These are phyloP conservation scores for Halictus quadricinctus DNA, from an alignment of 2,888 invertebrate genomes.

Conservation along the genomic window DNA sequence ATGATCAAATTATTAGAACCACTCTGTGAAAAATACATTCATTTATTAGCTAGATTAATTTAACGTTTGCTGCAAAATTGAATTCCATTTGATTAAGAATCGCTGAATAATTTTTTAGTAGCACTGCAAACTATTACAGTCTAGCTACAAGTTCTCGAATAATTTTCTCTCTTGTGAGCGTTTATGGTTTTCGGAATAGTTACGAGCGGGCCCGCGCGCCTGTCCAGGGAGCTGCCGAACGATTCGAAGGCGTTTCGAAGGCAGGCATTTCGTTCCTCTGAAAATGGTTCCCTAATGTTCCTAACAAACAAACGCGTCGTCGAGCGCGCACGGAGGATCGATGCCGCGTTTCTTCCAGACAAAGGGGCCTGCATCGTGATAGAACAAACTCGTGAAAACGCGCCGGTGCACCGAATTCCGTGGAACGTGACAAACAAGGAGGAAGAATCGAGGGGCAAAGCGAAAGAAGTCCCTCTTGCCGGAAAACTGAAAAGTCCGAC, in stretches of 20 bases:
- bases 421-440: slow-evolving; percentile 33
- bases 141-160: not conserved
- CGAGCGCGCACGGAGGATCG: not conserved
- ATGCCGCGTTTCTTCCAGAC: slow-evolving; percentile 8
- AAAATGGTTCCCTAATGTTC: slow-evolving; percentile 2
- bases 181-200: not conserved
- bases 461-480: not conserved
- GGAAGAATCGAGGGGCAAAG: slow-evolving; percentile 13
- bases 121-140: not conserved
- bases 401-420: slow-evolving; percentile 13
- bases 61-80: no score
- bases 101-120: no score
- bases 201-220: not conserved
- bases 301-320: slow-evolving; percentile 8
- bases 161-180: not conserved
- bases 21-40: no score
- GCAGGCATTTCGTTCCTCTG: not conserved
- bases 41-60: no score
- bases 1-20: no score
- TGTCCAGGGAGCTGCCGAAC: not conserved
- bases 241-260: not conserved
- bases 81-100: no score
- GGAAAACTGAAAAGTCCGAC: slow-evolving; percentile 6
- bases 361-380: not conserved
- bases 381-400: slow-evolving; percentile 5